Percentiles rank a stretch among this genome's conserved stretches.
These are phyloP conservation scores for Brachionus koreanus DNA, from an alignment of 1,140 invertebrate genomes.

Conservation along the genomic window DNA sequence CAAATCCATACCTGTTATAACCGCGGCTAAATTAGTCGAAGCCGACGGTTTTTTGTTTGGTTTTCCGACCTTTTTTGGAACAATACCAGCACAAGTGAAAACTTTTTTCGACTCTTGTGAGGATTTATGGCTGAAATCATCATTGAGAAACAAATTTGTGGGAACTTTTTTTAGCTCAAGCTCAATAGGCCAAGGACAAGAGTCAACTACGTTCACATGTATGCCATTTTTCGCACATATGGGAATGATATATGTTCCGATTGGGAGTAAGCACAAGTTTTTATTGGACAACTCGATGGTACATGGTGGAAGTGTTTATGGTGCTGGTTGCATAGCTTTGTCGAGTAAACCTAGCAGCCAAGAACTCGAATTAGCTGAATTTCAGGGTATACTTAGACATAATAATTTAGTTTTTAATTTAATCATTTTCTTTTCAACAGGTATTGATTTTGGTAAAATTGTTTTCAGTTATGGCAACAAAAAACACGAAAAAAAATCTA, in stretches of 20 bases:
- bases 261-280: slow-evolving; percentile 12
- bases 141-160: slow-evolving; percentile 19
- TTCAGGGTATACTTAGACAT: neutral
- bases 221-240: slow-evolving; percentile 42
- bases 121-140: neutral
- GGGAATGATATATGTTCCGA: slow-evolving; percentile 32
- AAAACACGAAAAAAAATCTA: neutral
- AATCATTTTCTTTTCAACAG: neutral
- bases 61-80: slow-evolving; percentile 40
- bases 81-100: slow-evolving; percentile 23
- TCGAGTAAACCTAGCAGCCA: neutral
- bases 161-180: slow-evolving; percentile 38
- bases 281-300: neutral
- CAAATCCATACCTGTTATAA: neutral
- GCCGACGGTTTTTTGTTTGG: slow-evolving; percentile 43
- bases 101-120: slow-evolving; percentile 40
- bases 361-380: slow-evolving; percentile 23
- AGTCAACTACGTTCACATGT: slow-evolving; percentile 5
- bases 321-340: slow-evolving; percentile 11
- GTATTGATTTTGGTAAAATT: neutral
- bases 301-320: slow-evolving; percentile 35
- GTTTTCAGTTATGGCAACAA: neutral
- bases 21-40: slow-evolving; percentile 23
- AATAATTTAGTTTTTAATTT: neutral
- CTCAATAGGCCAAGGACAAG: slow-evolving; percentile 9